These are phyloP conservation scores for Griposia aprilina DNA, from an alignment of 2,888 invertebrate genomes.

Conservation along the genomic window DNA sequence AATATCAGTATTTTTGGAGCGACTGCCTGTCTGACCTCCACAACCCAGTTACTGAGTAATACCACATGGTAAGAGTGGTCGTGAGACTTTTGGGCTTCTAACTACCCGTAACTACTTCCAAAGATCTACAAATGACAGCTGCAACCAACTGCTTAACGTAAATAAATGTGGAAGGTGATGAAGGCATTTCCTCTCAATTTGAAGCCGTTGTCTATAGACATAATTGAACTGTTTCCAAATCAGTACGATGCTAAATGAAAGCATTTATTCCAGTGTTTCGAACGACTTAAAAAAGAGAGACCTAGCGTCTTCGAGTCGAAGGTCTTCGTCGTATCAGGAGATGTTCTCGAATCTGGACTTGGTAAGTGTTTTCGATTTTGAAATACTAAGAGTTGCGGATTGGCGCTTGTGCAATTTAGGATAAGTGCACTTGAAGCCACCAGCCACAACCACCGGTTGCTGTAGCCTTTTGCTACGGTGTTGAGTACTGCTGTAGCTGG, in stretches of 20 bases:
- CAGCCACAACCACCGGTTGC: not conserved
- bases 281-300: constrained; percentile 89
- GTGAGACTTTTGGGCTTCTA: not conserved
- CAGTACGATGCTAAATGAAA: not conserved
- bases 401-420: not conserved
- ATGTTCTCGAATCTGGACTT: constrained; percentile 90
- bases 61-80: not conserved
- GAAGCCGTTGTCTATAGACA: not conserved
- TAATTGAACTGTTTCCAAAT: not conserved
- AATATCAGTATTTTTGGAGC: too few species aligned
- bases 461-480: not conserved
- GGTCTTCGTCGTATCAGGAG: constrained; percentile 92
- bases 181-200: not conserved
- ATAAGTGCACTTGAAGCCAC: not conserved
- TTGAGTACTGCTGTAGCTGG: not conserved
- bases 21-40: not conserved
- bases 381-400: not conserved
- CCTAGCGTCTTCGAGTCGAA: constrained; percentile 91
- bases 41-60: not conserved
- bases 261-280: constrained; percentile 90
- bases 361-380: constrained; percentile 78
- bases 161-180: not conserved
- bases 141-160: too few species aligned
- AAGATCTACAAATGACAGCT: not conserved
- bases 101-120: not conserved